A percentile compares a stretch with the other conserved stretches of the same genome.
phyloP scores from a whole-genome alignment of 2,888 invertebrate species.

The Stenodera caucasica region DNA sequence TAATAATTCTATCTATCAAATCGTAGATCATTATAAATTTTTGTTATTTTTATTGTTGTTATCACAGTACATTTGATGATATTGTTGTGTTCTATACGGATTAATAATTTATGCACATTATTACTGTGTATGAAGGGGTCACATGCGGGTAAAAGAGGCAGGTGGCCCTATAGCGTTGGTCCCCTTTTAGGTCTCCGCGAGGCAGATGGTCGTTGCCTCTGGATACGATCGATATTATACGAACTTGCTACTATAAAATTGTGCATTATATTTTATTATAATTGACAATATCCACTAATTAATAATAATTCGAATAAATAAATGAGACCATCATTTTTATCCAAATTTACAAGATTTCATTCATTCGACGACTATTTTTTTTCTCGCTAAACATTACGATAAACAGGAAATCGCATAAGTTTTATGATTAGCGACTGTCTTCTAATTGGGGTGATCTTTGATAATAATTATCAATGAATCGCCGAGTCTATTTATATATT shows the following conservation, averaged over 20 bases:
- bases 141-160: slow-evolving; percentile 47
- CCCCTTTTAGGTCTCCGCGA: slow-evolving; percentile 33
- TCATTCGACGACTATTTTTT: too few species aligned
- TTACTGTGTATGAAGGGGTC: slow-evolving; percentile 39
- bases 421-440: not conserved
- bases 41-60: too few species aligned
- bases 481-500: not conserved
- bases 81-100: slow-evolving; percentile 3
- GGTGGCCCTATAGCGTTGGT: slow-evolving; percentile 41
- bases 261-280: slow-evolving; percentile 10
- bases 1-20: not conserved
- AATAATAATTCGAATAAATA: too few species aligned
- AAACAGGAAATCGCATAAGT: not conserved
- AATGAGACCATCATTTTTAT: too few species aligned
- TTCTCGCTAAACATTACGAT: too few species aligned
- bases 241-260: slow-evolving; percentile 22
- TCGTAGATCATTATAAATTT: too few species aligned
- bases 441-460: not conserved
- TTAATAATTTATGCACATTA: slow-evolving; percentile 39
- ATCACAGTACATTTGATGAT: not conserved
- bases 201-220: slow-evolving; percentile 25
- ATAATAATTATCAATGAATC: not conserved
- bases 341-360: too few species aligned
- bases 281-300: slow-evolving; percentile 19
- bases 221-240: slow-evolving; percentile 23